Percentiles rank a stretch among this genome's conserved stretches.
phyloP scores from a whole-genome alignment of 2,888 invertebrate species.

The Dendrolimus houi region DNA sequence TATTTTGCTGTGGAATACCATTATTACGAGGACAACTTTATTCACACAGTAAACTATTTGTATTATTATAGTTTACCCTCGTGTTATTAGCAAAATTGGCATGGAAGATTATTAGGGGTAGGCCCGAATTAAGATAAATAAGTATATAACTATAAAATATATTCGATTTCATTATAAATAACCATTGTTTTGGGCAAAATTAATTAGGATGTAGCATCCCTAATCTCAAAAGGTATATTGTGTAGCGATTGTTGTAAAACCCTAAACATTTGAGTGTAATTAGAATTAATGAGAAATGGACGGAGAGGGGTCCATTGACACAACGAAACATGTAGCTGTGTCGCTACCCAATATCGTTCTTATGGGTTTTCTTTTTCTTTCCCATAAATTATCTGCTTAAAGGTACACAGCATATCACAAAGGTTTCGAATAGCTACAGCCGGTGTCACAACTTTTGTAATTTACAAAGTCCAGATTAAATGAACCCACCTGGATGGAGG shows the following conservation, averaged over 20 bases:
- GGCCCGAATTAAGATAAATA: neutral
- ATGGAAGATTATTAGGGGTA: neutral
- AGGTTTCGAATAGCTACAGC: neutral
- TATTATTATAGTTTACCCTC: neutral
- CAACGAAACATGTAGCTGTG: no score
- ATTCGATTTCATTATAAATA: neutral
- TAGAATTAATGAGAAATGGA: constrained; percentile 59
- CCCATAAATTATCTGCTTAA: neutral
- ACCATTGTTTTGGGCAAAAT: constrained; percentile 14
- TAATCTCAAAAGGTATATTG: constrained; percentile 31
- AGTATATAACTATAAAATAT: neutral
- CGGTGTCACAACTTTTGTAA: constrained; percentile 11
- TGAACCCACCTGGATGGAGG: constrained; percentile 30
- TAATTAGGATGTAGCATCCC: constrained; percentile 29
- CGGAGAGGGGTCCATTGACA: constrained; percentile 44
- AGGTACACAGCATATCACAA: neutral
- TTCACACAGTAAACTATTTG: no score
- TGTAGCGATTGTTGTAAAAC: constrained; percentile 36
- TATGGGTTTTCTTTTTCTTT: neutral
- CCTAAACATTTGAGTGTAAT: constrained; percentile 49
- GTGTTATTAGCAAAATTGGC: neutral
- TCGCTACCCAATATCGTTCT: no score
- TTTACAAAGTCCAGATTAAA: constrained; percentile 23
- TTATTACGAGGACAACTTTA: no score
- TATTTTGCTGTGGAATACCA: no score